Evolutionary conservation across 2,797 vertebrate species (phyloP).

Genomic region (Phalanger gymnotis): DNA sequence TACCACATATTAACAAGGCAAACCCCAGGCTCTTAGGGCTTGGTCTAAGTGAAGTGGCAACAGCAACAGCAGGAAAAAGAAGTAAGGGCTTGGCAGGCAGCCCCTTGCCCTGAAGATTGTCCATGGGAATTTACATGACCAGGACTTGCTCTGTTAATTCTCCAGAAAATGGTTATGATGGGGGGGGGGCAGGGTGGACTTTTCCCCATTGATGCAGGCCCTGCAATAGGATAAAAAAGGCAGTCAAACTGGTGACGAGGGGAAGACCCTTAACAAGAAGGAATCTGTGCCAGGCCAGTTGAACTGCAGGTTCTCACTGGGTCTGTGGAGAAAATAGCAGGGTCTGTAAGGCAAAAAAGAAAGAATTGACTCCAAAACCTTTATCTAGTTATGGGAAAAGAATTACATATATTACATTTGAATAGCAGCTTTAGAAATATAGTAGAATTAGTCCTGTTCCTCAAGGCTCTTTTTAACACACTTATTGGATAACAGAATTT

Average conservation of each 20-base stretch:
- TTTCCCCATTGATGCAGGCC: background rate
- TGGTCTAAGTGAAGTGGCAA: conserved; percentile 66
- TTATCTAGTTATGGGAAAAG: background rate
- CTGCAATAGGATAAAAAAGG: background rate
- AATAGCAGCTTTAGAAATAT: background rate
- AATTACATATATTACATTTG: background rate
- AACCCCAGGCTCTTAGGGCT: conserved; percentile 72
- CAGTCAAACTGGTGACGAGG: background rate
- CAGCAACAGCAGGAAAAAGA: background rate
- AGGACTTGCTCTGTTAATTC: conserved; percentile 36
- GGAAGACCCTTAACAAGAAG: background rate
- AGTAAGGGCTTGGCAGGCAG: conserved; percentile 65
- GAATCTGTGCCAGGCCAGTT: background rate
- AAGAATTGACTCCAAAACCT: background rate
- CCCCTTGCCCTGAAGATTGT: conserved; percentile 30
- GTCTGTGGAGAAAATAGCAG: background rate
- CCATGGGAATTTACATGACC: conserved; percentile 58
- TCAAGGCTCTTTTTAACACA: background rate
- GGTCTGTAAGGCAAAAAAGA: background rate
- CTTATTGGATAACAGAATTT: background rate
- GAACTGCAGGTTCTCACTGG: background rate
- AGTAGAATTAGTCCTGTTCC: background rate
- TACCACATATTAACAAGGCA: conserved; percentile 78
- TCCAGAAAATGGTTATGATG: conserved; percentile 58
- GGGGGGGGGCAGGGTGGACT: conserved; percentile 16